These are phyloP conservation scores for Leucozona laternaria DNA, from an alignment of 2,888 invertebrate genomes.

Conservation along the genomic window DNA sequence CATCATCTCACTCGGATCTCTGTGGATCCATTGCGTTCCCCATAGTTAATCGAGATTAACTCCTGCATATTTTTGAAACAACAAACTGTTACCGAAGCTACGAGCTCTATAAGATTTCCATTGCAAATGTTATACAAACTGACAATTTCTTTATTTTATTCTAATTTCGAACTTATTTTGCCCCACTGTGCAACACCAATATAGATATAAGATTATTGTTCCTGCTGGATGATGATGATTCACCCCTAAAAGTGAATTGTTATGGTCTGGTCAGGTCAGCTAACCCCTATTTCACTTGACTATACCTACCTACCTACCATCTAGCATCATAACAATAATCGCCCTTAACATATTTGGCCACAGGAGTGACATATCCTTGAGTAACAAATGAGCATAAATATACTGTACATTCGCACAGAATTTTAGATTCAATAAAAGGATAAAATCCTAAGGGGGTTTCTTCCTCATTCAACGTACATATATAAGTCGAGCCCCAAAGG, in stretches of 20 bases:
- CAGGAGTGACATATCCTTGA: conserved; percentile 34
- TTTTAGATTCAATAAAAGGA: conserved; percentile 54
- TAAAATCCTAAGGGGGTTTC: conserved; percentile 28
- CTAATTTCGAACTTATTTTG: neutral
- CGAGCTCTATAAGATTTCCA: too few species aligned
- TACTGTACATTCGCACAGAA: conserved; percentile 12
- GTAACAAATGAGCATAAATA: conserved; percentile 1
- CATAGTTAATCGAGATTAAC: too few species aligned
- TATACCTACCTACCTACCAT: neutral
- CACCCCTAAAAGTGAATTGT: conserved; percentile 44
- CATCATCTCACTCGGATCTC: too few species aligned
- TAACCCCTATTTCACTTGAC: conserved; percentile 40
- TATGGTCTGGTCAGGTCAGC: conserved; percentile 49
- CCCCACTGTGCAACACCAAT: neutral
- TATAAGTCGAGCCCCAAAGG: neutral
- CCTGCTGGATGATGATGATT: conserved; percentile 45
- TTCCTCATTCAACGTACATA: neutral
- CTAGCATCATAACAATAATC: conserved; percentile 56
- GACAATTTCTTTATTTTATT: neutral
- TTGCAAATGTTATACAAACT: too few species aligned
- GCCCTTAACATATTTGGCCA: conserved; percentile 40
- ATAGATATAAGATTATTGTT: neutral
- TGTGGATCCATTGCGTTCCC: too few species aligned
- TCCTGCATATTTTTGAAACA: too few species aligned
- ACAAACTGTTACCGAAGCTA: too few species aligned